These are phyloP conservation scores for Sabellastarte sp. DNA, from an alignment of 2,888 invertebrate genomes.

Conservation along the genomic window DNA sequence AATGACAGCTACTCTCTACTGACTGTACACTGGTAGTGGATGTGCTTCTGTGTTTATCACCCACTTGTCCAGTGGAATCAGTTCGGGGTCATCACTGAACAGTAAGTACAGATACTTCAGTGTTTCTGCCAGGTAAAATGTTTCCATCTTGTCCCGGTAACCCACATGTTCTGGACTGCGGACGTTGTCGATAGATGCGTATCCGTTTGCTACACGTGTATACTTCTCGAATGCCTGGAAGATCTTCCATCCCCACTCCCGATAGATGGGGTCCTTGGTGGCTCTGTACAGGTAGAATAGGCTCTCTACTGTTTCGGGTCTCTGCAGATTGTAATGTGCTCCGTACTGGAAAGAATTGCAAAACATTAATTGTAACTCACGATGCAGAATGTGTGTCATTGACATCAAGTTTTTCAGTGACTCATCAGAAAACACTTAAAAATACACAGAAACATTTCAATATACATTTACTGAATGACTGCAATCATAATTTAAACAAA, in stretches of 20 bases:
- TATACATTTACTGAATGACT: no score
- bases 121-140: slow-evolving; percentile 94
- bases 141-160: slow-evolving; percentile 86
- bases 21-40: slow-evolving; percentile 75
- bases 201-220: slow-evolving; percentile 73
- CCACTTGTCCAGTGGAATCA: slow-evolving; percentile 65
- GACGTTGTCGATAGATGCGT: slow-evolving; percentile 90
- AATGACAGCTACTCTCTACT: slow-evolving; percentile 4
- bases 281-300: slow-evolving; percentile 94
- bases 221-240: slow-evolving; percentile 90
- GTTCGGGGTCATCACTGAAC: slow-evolving; percentile 75
- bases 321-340: slow-evolving; percentile 89
- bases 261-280: slow-evolving; percentile 91
- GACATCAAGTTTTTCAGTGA: no score
- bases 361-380: no score
- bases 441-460: no score
- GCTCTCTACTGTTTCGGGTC: slow-evolving; percentile 96
- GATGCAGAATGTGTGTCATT: no score
- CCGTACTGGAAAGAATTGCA: slow-evolving; percentile 61
- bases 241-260: slow-evolving; percentile 98
- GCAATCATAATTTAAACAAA: no score
- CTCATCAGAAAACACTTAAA: no score
- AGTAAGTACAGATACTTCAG: slow-evolving; percentile 93
- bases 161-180: slow-evolving; percentile 75
- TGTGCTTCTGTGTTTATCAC: slow-evolving; percentile 97